Evolutionary conservation across 2,797 vertebrate species (phyloP).

Genomic region (Hyperoplus lanceolatus): DNA sequence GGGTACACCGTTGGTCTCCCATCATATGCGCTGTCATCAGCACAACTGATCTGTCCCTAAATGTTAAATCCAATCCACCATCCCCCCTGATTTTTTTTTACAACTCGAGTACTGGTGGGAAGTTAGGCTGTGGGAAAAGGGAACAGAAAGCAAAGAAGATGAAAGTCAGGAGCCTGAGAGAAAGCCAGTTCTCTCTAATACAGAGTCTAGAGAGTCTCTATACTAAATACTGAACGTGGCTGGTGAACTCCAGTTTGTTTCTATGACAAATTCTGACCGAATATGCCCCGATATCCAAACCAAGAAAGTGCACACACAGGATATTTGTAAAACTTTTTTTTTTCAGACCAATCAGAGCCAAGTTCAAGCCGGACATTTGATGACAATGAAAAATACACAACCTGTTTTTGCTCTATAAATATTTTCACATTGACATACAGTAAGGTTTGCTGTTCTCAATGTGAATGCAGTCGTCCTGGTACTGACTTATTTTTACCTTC

Average conservation of each 20-base stretch:
- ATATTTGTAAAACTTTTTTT: neutral
- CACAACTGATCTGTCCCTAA: too few relatives aligned
- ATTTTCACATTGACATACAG: neutral
- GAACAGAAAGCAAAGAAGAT: constrained; percentile 46
- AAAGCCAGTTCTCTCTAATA: neutral
- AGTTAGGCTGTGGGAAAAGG: constrained; percentile 48
- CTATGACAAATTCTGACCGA: neutral
- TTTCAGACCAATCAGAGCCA: neutral
- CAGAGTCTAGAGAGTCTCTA: too few relatives aligned
- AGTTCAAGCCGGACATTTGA: constrained; percentile 1
- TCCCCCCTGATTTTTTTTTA: too few relatives aligned
- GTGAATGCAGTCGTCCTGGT: neutral
- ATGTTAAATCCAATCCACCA: too few relatives aligned
- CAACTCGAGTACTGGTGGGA: too few relatives aligned
- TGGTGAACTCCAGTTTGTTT: neutral
- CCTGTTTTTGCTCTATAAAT: constrained; percentile 20
- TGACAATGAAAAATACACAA: constrained; percentile 3
- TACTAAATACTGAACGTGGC: neutral
- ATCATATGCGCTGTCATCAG: too few relatives aligned
- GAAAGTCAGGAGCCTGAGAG: constrained; percentile 6
- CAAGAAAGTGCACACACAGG: neutral
- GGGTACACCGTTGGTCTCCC: too few relatives aligned
- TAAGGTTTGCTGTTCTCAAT: neutral
- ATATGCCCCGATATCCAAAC: constrained; percentile 5
- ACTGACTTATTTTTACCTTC: neutral